Base-by-base conservation (phyloP, 2,888 invertebrate genomes). In the Nomada fucata region DNA sequence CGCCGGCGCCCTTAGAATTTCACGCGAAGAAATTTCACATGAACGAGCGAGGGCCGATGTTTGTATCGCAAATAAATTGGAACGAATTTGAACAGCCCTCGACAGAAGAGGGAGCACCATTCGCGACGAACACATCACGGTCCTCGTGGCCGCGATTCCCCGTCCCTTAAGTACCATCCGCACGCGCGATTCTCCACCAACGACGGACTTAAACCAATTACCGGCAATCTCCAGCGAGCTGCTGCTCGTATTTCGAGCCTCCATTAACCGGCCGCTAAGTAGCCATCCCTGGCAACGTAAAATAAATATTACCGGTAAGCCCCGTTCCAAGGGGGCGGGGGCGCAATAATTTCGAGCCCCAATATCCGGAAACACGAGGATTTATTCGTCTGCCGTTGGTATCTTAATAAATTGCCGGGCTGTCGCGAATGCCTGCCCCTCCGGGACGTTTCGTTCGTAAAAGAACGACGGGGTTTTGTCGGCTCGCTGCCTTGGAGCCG, bases 391-490 rank as follows among this genome's bases (percentile, higher is more conserved):
- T 60, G 47, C 60, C 59, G 29, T 18, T 44, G 69, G 74, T n/a
- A 65, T 65, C 36, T 36, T 79, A 78, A 79, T 85, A 85, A 85
- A 85, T 85, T 75, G 83, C 69, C 67, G 36, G 72, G 36, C 68
- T 71, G 61, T 71, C 76, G 55, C 26, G 53, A 44, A 18, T 20
- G 64, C 55, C 18, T 18, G 29, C 36, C 50, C 13, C 9, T 18
- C 23, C 11, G 63, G 26, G 55, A 69, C 26, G 50, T 57, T 63
- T n/a, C 36, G 47, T 50, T 57, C n/a, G 18, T 44, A 18, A 42
- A 52, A 64, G 55, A 10, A 18, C 26, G 42, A 53, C 15, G 18
- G 18, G 50, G 29, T 9, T n/a, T 70, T 2, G n/a, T 36, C 20
- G n/a, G 10, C 13, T 15, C 4, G n/a, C 11, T 36, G 2, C 10